Conservation (phyloP, 1,140 invertebrate genomes). For the Orchesella cincta region DNA sequence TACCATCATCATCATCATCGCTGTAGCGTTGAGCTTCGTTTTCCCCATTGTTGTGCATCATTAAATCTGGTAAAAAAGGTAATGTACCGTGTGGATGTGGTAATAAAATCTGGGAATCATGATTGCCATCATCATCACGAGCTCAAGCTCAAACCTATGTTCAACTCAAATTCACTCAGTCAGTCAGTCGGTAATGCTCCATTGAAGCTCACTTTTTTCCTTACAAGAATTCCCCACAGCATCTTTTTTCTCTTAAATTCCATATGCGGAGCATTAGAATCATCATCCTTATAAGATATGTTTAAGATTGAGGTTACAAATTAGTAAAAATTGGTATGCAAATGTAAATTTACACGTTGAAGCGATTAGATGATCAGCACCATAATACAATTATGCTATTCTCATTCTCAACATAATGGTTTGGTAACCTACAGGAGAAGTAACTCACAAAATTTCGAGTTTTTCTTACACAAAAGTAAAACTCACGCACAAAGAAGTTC, state of each 20-base stretch:
- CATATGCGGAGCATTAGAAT: background rate
- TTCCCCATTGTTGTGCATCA: slow-evolving; percentile 4
- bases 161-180: background rate
- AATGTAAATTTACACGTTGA: too few species aligned
- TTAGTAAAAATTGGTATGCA: background rate
- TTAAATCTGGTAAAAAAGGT: slow-evolving; percentile 21
- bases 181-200: background rate
- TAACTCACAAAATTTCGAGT: too few species aligned
- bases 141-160: background rate
- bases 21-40: background rate
- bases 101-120: slow-evolving; percentile 20
- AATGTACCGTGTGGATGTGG: slow-evolving; percentile 19
- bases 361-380: too few species aligned
- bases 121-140: background rate
- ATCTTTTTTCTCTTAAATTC: background rate
- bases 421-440: too few species aligned
- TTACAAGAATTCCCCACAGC: background rate
- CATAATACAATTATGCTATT: too few species aligned
- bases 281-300: too few species aligned
- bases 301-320: slow-evolving; percentile 22
- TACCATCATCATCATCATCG: too few species aligned
- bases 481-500: too few species aligned
- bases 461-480: too few species aligned
- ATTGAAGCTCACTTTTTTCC: background rate
- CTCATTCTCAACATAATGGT: too few species aligned